phyloP scores from a whole-genome alignment of 2,113 vertebrate species.

The Alosa alosa region DNA sequence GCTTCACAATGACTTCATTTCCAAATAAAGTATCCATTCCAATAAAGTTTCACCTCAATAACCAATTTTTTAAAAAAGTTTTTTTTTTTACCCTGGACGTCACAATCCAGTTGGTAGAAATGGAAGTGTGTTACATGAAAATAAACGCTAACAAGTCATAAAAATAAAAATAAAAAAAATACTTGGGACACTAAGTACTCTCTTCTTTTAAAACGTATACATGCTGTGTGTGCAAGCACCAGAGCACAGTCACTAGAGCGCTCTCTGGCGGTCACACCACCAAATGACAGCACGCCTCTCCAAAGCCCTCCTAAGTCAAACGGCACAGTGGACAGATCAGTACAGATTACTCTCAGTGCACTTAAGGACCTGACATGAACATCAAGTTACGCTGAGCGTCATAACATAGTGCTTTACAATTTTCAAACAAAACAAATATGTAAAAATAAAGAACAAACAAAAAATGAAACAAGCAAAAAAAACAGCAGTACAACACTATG shows the following conservation, averaged over 20 bases:
- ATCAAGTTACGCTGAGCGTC: neutral
- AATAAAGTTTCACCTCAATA: neutral
- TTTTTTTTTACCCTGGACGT: neutral
- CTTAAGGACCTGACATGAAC: slow-evolving; percentile 32
- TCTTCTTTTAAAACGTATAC: neutral
- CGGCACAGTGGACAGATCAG: slow-evolving; percentile 8
- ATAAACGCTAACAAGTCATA: slow-evolving; percentile 2
- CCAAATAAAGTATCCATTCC: neutral
- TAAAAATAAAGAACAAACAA: neutral
- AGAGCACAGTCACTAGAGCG: slow-evolving; percentile 1
- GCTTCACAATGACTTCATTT: neutral
- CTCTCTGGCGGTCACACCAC: slow-evolving; percentile 30
- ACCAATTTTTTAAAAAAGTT: neutral
- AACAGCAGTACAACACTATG: slow-evolving; percentile 17
- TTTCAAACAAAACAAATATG: neutral
- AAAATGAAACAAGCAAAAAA: slow-evolving; percentile 2
- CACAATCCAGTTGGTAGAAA: neutral
- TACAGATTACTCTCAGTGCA: slow-evolving; percentile 42
- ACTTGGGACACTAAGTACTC: neutral
- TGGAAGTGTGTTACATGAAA: neutral
- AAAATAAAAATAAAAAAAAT: neutral
- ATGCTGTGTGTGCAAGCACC: slow-evolving; percentile 24
- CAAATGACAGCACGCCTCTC: neutral
- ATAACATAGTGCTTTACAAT: neutral
- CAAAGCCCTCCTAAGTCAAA: neutral